Conservation (phyloP, 2,113 vertebrate species). For the Pedetes capensis region DNA sequence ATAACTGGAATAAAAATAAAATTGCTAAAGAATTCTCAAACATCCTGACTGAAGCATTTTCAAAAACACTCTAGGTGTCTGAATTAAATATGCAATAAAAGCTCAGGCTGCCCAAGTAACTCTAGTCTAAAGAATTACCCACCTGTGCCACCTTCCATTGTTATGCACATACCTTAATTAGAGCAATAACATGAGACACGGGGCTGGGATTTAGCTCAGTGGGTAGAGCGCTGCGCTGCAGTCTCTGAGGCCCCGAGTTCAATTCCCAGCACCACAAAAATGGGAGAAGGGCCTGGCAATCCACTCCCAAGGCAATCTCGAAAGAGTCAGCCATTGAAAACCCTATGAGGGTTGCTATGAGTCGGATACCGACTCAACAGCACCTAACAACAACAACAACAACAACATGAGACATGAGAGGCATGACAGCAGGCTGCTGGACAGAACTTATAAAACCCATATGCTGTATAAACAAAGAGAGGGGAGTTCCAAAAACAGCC, state of each 20-base stretch:
- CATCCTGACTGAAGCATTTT: not conserved
- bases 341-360: too few relatives aligned
- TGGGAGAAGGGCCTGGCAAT: too few relatives aligned
- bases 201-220: too few relatives aligned
- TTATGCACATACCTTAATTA: not conserved
- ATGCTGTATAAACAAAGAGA: not conserved
- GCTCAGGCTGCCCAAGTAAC: not conserved
- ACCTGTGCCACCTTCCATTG: not conserved
- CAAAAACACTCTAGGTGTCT: not conserved
- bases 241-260: too few relatives aligned
- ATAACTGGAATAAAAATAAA: not conserved
- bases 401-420: accelerated
- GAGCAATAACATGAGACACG: not conserved
- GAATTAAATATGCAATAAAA: not conserved
- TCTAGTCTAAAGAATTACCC: not conserved
- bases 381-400: too few relatives aligned
- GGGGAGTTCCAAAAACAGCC: not conserved
- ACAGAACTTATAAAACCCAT: not conserved
- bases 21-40: not conserved
- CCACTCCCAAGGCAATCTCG: too few relatives aligned
- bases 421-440: not conserved
- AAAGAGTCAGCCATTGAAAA: too few relatives aligned
- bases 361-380: too few relatives aligned
- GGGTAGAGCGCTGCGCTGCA: too few relatives aligned
- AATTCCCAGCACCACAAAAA: too few relatives aligned